Evolutionary conservation across 1,140 invertebrate species (phyloP), one percentile per base, ranked within the genome.

Genomic region (Cotesia typhae): DNA sequence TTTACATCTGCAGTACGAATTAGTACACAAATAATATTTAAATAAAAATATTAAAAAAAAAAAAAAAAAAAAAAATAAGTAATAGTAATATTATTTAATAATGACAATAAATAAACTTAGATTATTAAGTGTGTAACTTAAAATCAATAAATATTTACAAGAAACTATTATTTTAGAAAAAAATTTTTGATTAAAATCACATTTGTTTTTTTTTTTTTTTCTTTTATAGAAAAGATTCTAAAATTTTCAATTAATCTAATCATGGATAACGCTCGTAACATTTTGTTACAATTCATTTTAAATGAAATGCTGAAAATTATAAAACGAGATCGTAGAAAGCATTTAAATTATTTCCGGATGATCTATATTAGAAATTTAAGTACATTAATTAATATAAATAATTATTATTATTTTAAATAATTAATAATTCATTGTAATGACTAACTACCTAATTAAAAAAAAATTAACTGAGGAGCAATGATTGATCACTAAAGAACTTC

Each of bases 401-500:
- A 55, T 36, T 52, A 52, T 41, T 67, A 47, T 9, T 47, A 47
- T 47, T 9, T 47, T 10, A 47, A 47, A 47, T 47, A 47, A 47
- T 20, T 59, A 69, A n/a, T 41, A n/a, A n/a, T 17, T 37, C 41
- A 37, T 28, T 28, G 1, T 28, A 28, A 28, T 28, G 28, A 28
- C 28, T 47, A 41, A 41, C 9, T 41, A 47, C 10, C 41, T 7
- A n/a, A n/a, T n/a, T n/a, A n/a, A n/a, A n/a, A n/a, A n/a, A n/a
- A n/a, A n/a, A n/a, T n/a, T 47, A 6, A 47, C 6, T 47, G 4
- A 47, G 2, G 41, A 7, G 5, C 5, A 47, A 47, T 10, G 41
- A 10, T 35, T 63, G 5, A 61, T 20, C n/a, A 64, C 61, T 74
- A 79, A 53, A 85, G n/a, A 35, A 85, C 61, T 73, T 84, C 92